Evolutionary conservation across 2,113 vertebrate species (phyloP).

Genomic region (Actenoides hombroni): DNA sequence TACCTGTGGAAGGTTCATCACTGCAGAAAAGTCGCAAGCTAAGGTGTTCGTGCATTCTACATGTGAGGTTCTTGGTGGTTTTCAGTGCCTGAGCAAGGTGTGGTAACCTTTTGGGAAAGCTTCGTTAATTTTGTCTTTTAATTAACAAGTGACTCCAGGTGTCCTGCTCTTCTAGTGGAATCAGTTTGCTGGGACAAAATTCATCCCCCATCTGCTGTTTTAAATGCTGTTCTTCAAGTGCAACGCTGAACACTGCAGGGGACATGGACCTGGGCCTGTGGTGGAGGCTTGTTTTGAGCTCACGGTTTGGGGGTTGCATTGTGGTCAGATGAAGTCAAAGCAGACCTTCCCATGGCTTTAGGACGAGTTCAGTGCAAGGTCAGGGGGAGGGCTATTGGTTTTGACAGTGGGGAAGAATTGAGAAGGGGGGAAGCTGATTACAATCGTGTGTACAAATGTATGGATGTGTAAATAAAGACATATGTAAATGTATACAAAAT

Average conservation of each 20-base stretch:
- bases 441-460: background rate
- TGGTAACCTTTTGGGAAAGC: background rate
- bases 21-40: background rate
- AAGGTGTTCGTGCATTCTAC: background rate
- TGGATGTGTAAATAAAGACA: background rate
- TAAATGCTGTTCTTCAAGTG: background rate
- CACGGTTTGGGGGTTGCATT: background rate
- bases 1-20: background rate
- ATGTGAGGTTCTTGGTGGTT: background rate
- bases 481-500: constrained; percentile 8
- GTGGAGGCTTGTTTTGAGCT: background rate
- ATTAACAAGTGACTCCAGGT: background rate
- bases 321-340: background rate
- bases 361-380: background rate
- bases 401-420: background rate
- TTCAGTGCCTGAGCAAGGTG: background rate
- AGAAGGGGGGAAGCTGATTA: background rate
- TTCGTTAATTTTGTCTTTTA: background rate
- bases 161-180: background rate
- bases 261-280: background rate
- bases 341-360: background rate
- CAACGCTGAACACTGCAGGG: background rate
- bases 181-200: background rate
- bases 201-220: background rate
- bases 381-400: background rate